Evolutionary conservation across 2,113 vertebrate genomes (phyloP).

Genomic region (Choloepus hoffmanni): DNA sequence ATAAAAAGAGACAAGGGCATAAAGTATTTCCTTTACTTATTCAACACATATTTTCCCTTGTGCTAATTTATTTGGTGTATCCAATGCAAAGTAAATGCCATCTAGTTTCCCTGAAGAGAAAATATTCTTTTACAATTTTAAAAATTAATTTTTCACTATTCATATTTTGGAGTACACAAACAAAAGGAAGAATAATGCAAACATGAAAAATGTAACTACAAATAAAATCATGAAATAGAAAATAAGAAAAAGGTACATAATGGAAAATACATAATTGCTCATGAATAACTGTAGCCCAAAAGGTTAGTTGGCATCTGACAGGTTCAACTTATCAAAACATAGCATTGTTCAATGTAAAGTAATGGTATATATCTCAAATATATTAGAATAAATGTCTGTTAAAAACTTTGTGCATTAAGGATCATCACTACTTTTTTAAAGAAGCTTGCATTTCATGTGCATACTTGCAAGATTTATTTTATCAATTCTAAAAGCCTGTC

Average conservation of each 20-base stretch:
- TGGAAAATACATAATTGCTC: constrained; percentile 26
- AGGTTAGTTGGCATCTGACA: not conserved
- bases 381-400: not conserved
- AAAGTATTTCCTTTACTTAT: not conserved
- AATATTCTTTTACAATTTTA: not conserved
- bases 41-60: not conserved
- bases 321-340: constrained; percentile 44
- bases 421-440: not conserved
- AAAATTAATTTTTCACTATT: constrained; percentile 18
- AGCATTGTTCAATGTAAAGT: not conserved
- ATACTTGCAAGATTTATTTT: not conserved
- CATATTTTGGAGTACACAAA: not conserved
- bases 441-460: not conserved
- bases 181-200: not conserved
- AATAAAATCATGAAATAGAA: constrained; percentile 13
- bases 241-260: not conserved
- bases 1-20: not conserved
- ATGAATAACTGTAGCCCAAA: constrained; percentile 25
- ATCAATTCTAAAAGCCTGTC: not conserved
- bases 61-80: not conserved
- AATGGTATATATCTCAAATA: not conserved
- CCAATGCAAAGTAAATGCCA: not conserved
- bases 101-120: not conserved
- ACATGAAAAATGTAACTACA: constrained; percentile 25
- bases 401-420: not conserved